These are phyloP conservation scores for Glaucomys volans DNA, from an alignment of 2,113 vertebrate genomes.

Conservation along the genomic window DNA sequence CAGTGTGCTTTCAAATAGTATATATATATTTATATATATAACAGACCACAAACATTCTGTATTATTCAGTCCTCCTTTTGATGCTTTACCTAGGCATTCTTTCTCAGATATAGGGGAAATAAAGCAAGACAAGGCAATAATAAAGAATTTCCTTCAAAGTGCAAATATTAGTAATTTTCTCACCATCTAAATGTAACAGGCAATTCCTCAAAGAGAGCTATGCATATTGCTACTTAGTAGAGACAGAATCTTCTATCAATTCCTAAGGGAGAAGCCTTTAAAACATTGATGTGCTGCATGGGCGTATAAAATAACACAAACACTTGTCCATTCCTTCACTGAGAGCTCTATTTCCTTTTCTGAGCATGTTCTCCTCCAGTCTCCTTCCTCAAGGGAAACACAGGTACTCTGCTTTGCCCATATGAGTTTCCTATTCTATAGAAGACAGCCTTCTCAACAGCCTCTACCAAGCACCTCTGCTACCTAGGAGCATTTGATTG, in stretches of 20 bases:
- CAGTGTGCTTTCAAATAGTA: background rate
- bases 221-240: background rate
- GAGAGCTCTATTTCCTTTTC: background rate
- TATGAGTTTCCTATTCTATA: background rate
- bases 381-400: background rate
- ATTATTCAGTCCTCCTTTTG: background rate
- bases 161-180: background rate
- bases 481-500: background rate
- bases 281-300: conserved; percentile 61
- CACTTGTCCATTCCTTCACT: background rate
- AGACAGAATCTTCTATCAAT: conserved; percentile 57
- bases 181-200: background rate
- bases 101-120: background rate
- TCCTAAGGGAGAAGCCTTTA: conserved; percentile 41
- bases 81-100: background rate
- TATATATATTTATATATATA: background rate
- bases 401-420: background rate
- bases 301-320: conserved; percentile 46
- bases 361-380: background rate
- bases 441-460: background rate
- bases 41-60: background rate
- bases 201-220: conserved; percentile 36
- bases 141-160: background rate
- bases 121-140: background rate
- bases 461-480: background rate